Percentiles rank a stretch among this genome's conserved stretches.
Conservation (phyloP, 2,113 vertebrate species). For the Laticauda laticaudata region DNA sequence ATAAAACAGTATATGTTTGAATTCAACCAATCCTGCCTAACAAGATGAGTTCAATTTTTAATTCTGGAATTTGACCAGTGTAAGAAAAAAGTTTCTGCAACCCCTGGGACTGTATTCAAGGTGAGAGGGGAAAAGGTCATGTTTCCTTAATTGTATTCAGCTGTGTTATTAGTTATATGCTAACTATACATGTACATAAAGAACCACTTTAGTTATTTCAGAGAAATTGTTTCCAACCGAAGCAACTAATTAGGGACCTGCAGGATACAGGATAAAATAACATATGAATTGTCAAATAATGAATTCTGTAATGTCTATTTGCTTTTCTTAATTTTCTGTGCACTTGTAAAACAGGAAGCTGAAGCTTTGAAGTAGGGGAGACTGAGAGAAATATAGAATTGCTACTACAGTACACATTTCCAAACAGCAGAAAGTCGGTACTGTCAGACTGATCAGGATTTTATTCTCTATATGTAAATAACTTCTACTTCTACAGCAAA, state of each 20-base stretch:
- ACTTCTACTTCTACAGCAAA: conserved; percentile 33
- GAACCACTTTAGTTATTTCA: conserved; percentile 1
- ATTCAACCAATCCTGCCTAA: neutral
- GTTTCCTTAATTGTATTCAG: conserved; percentile 30
- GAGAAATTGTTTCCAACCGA: neutral
- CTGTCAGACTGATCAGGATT: conserved; percentile 72
- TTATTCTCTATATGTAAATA: conserved; percentile 64
- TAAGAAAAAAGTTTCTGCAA: neutral
- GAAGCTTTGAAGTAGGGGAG: conserved; percentile 61
- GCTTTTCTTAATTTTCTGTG: conserved; percentile 70
- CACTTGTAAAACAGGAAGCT: conserved; percentile 62
- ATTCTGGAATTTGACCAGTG: neutral
- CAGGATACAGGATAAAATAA: conserved; percentile 34
- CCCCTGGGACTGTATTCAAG: conserved; percentile 43
- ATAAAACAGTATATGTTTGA: conserved; percentile 15
- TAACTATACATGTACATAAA: conserved; percentile 1
- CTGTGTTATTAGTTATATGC: conserved; percentile 27
- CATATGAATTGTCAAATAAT: conserved; percentile 48
- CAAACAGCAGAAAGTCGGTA: conserved; percentile 68
- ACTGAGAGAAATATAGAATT: conserved; percentile 65
- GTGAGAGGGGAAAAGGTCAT: conserved; percentile 21
- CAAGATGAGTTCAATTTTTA: conserved; percentile 4
- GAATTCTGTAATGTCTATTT: conserved; percentile 44
- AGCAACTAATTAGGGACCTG: neutral
- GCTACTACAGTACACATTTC: conserved; percentile 69